Evolutionary conservation across 2,888 invertebrate genomes (phyloP).

Genomic region (Phorcus lineatus): DNA sequence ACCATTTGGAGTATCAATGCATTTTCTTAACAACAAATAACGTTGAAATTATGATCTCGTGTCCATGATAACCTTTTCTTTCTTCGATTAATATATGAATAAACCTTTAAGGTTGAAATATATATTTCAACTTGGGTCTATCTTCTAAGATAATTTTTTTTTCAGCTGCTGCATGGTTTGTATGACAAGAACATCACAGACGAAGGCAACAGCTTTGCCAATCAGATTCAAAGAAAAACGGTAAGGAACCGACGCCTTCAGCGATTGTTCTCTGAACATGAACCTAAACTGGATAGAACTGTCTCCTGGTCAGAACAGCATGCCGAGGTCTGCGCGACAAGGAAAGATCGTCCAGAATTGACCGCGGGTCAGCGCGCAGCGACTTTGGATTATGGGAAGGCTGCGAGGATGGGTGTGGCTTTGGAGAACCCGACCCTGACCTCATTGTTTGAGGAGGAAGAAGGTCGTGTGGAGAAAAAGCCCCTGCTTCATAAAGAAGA

Average conservation of each 20-base stretch:
- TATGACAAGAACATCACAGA: conserved; percentile 25
- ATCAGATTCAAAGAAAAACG: conserved; percentile 8
- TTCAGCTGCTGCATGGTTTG: conserved; percentile 21
- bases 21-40: too few relatives aligned
- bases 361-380: neutral
- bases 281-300: neutral
- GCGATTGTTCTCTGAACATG: neutral
- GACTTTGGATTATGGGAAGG: conserved; percentile 12
- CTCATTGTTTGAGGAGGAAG: neutral
- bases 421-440: neutral
- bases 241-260: neutral
- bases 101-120: too few relatives aligned
- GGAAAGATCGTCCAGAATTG: neutral
- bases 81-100: too few relatives aligned
- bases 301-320: conserved; percentile 16
- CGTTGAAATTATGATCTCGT: too few relatives aligned
- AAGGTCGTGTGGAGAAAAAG: neutral
- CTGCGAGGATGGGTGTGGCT: neutral
- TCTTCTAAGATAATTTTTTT: too few relatives aligned
- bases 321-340: neutral
- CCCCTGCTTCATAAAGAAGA: neutral
- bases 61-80: too few relatives aligned
- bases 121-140: too few relatives aligned
- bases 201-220: neutral
- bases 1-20: too few relatives aligned